Evolutionary conservation across 2,888 invertebrate species (phyloP), one percentile per base, ranked within the genome.

Genomic region (Glyphotaelius pellucidus): DNA sequence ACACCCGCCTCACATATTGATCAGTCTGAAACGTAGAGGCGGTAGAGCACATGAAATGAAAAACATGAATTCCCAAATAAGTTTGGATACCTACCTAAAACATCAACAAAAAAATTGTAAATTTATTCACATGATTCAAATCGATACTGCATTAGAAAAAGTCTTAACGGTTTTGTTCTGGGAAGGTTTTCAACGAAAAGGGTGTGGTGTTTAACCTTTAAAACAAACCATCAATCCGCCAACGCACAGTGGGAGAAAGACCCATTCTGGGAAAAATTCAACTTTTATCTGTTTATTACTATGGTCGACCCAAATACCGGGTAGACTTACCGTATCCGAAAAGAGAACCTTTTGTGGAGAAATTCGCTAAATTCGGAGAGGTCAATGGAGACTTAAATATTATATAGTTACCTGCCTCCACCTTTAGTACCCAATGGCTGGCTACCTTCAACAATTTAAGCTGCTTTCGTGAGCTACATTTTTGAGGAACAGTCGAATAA

Each of bases 241-340:
- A 67, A 67, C 47, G 47, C 47, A 14, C 47, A 47, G 47, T 15
- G 15, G 47, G 47, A 47, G 47, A 47, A 47, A 47, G 14, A 14
- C 47, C 47, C 3, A 47, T 47, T 47, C 47, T 47, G 47, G 14
- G 47, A 47, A 47, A 67, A 4, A 67, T 67, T 67, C 67, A n/a
- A 67, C 25, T 25, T 67, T n/a, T n/a, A n/a, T n/a, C 67, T 67
- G 2, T 25, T 67, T 19, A 67, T 67, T 25, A 25, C 3, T 67
- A n/a, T 67, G n/a, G 67, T 67, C 67, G 67, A 67, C 67, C 67
- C 67, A n/a, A 67, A 67, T 67, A 67, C 67, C n/a, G 67, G 67
- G 67, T 25, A 67, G 67, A 25, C 67, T 67, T 67, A 67, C 52
- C 25, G 67, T 9, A 67, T 67, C 9, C 67, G 67, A 67, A 67